A percentile compares a stretch with the other conserved stretches of the same genome.
Conservation (phyloP, 92 coral and sea anemone genomes). For the Muricea muricata region DNA sequence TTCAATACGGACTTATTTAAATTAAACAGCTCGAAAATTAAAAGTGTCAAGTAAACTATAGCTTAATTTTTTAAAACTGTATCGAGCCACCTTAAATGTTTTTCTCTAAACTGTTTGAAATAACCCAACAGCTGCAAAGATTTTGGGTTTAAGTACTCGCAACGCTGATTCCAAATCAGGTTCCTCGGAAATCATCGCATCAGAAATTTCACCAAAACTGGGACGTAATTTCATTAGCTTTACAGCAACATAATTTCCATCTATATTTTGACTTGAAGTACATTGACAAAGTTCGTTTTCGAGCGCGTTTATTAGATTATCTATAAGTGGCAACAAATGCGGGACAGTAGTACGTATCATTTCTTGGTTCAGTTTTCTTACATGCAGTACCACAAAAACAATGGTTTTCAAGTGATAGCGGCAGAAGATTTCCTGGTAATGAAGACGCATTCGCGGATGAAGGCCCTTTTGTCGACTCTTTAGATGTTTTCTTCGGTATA, state of each 20-base stretch:
- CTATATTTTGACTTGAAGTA: background rate
- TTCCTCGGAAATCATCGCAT: background rate
- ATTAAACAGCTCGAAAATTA: too few species aligned
- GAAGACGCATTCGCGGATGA: background rate
- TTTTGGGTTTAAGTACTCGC: too few species aligned
- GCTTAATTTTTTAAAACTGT: too few species aligned
- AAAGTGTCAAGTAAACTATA: too few species aligned
- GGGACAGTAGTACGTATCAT: constrained; percentile 14
- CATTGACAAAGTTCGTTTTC: constrained; percentile 42
- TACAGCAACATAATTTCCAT: background rate
- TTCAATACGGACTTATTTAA: too few species aligned
- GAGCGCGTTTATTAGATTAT: constrained; percentile 23
- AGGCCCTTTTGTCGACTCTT: too few species aligned
- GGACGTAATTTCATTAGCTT: background rate
- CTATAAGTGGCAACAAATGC: constrained; percentile 32
- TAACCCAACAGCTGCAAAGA: too few species aligned
- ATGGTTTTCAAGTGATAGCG: constrained; percentile 50
- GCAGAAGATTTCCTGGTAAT: background rate
- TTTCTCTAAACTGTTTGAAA: too few species aligned
- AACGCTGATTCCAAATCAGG: background rate
- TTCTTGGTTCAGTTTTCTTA: constrained; percentile 9
- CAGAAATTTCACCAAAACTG: background rate
- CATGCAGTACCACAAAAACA: constrained; percentile 47
- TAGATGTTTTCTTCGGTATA: too few species aligned
- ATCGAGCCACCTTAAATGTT: too few species aligned